A percentile compares a stretch with the other conserved stretches of the same genome.
Conservation (phyloP, 2,797 vertebrate genomes). For the Mastacembelus armatus region DNA sequence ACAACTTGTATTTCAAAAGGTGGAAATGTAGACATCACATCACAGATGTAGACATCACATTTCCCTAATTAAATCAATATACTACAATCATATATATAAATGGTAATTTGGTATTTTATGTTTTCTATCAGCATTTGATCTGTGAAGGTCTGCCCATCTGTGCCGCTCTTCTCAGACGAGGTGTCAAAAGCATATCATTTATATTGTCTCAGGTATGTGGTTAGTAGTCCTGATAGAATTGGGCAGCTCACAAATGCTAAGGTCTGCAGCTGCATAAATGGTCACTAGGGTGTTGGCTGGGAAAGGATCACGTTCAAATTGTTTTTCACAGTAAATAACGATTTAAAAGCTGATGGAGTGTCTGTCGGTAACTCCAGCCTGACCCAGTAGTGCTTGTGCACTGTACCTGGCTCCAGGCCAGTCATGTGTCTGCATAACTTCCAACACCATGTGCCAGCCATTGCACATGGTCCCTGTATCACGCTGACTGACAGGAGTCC, state of each 20-base stretch:
- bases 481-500: slow-evolving; percentile 48
- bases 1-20: background rate
- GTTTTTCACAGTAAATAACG: slow-evolving; percentile 37
- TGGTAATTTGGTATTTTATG: background rate
- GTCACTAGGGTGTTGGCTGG: slow-evolving; percentile 16
- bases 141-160: background rate
- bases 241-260: background rate
- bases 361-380: slow-evolving; percentile 41
- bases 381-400: slow-evolving; percentile 47
- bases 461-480: slow-evolving; percentile 70
- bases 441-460: slow-evolving; percentile 69
- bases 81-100: background rate
- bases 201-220: background rate
- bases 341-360: slow-evolving; percentile 28
- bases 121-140: background rate
- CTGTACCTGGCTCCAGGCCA: slow-evolving; percentile 59
- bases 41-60: background rate
- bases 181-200: background rate
- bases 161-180: background rate
- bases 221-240: slow-evolving; percentile 3
- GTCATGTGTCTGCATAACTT: slow-evolving; percentile 57
- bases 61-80: background rate
- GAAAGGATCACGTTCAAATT: slow-evolving; percentile 12
- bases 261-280: slow-evolving; percentile 12
- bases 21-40: background rate